Conservation (phyloP, 64 coral and sea anemone genomes). For the Trachythela sp. region DNA sequence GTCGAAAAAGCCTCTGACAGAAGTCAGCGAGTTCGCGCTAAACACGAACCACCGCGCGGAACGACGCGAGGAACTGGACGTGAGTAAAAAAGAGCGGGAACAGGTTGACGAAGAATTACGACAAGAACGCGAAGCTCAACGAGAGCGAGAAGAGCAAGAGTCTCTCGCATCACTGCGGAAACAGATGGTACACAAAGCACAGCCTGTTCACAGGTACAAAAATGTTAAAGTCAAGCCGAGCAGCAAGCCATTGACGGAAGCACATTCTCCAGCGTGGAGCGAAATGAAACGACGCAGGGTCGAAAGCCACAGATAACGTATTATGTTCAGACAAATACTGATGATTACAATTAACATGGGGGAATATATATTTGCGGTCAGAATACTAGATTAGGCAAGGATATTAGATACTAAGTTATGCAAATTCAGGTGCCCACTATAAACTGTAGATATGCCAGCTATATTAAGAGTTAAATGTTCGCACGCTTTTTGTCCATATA, state of each 20-base stretch:
- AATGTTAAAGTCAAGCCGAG: neutral
- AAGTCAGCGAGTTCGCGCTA: slow-evolving; percentile 7
- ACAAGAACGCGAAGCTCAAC: neutral
- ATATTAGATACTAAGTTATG: no score
- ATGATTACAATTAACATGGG: no score
- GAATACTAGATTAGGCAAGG: no score
- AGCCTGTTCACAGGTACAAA: slow-evolving; percentile 10
- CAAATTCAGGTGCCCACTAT: no score
- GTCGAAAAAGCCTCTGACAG: neutral
- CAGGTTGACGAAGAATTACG: neutral
- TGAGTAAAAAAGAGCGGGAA: neutral
- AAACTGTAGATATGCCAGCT: no score
- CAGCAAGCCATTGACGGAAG: neutral
- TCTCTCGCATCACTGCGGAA: neutral
- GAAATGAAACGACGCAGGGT: slow-evolving; percentile 2
- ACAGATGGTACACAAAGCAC: neutral
- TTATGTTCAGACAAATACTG: no score
- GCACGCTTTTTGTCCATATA: no score
- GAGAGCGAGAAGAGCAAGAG: neutral
- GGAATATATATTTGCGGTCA: no score
- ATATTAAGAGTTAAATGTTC: no score
- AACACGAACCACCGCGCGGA: neutral
- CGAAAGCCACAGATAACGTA: neutral
- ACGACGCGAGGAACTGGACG: slow-evolving; percentile 1
- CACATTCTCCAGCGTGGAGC: neutral